Base-by-base conservation (phyloP, 2,113 vertebrate species). In the Neofelis nebulosa region DNA sequence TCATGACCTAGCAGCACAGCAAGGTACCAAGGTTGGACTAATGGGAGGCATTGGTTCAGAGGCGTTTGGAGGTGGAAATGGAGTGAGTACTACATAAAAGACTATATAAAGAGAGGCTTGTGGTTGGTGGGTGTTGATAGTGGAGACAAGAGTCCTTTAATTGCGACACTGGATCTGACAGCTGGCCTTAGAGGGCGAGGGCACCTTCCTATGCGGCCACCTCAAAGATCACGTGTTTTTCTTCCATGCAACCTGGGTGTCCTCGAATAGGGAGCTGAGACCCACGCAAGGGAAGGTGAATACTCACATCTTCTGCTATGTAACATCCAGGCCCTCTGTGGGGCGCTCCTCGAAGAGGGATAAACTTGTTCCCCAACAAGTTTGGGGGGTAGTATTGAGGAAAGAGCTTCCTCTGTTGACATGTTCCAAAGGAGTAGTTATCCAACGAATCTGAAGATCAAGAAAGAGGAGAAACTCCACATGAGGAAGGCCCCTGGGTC, bases 321-420 rank as follows among this genome's bases (percentile, higher is more conserved):
- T 99, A 99, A 84, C 27, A 95, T 10, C 99, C 99, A 1, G 99
- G 99, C 1, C 99, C 99, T 4, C 96, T 83, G 0, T 80, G 14
- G 0, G 99, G 98, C 7, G 15, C 48, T 1, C 98, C 98, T 27
- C 11, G 57, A 33, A 98, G 48, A 0, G 95, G 96, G 2, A 14
- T 2, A 83, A 97, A 48, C 76, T 98, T 91, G 87, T 98, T 98
- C 0, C 99, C 99, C 96, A 99, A 41, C 16, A 99, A 97, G 97
- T 98, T 98, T 1, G 98, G 95, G 4, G 98, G 97, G 0, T 85
- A 66, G 61, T 98, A 4, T 19, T 48, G 4, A 0, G 99, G 99
- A 69, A 99, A 99, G 19, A 99, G 25, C 83, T 95, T 99, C 95
- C 98, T 94, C 0, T 99, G 97, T 57, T 99, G 99, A 18, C 95